Conservation (phyloP, 1,140 invertebrate genomes). For the Limonius californicus region DNA sequence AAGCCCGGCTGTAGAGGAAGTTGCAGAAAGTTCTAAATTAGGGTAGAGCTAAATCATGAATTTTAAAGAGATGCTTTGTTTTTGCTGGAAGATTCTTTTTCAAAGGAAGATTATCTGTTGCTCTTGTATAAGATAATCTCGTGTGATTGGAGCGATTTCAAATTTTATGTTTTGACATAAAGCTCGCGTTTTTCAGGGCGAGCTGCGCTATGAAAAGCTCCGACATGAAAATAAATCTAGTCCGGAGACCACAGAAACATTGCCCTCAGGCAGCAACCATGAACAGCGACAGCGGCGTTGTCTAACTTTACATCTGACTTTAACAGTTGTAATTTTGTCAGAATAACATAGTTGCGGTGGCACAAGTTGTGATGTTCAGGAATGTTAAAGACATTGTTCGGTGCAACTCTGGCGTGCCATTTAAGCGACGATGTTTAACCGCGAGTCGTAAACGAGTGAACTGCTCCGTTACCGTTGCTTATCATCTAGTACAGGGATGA, state of each 20-base stretch:
- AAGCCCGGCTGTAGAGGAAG: too few relatives aligned
- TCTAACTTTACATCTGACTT: slow-evolving; percentile 12
- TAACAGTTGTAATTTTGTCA: slow-evolving; percentile 11
- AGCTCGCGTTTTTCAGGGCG: too few relatives aligned
- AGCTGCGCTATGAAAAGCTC: too few relatives aligned
- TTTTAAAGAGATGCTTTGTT: too few relatives aligned
- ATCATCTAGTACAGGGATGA: neutral
- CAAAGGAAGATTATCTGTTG: too few relatives aligned
- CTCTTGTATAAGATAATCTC: too few relatives aligned
- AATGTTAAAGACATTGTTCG: slow-evolving; percentile 14
- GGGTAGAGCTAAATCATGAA: too few relatives aligned
- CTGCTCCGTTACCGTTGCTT: neutral
- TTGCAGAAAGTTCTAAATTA: too few relatives aligned
- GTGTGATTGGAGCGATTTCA: too few relatives aligned
- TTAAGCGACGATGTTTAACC: slow-evolving; percentile 10
- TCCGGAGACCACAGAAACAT: slow-evolving; percentile 1
- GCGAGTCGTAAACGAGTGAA: slow-evolving; percentile 1
- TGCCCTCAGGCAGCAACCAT: slow-evolving; percentile 4
- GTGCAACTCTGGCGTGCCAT: slow-evolving; percentile 3
- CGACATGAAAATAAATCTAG: neutral
- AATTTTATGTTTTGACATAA: too few relatives aligned
- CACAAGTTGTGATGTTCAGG: slow-evolving; percentile 7
- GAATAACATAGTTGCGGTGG: slow-evolving; percentile 9
- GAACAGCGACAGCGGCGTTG: neutral
- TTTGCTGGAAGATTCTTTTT: too few relatives aligned